These are phyloP conservation scores for Lepus townsendii DNA, from an alignment of 2,797 vertebrate species.

Conservation along the genomic window DNA sequence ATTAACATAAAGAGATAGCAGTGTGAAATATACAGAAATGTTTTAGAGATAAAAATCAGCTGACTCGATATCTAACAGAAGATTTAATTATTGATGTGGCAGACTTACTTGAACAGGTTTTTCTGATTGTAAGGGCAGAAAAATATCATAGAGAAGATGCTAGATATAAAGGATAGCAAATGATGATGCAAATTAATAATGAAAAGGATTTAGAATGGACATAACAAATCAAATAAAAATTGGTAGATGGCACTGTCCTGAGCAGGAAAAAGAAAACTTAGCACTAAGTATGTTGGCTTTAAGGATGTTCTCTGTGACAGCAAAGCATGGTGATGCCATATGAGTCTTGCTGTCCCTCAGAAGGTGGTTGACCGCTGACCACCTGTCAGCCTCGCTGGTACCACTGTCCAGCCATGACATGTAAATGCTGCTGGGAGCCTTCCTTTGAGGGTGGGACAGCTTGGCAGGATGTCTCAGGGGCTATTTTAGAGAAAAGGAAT, in stretches of 20 bases:
- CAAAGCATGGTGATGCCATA: neutral
- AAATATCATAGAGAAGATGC: neutral
- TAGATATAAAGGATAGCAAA: neutral
- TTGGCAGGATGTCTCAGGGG: no score
- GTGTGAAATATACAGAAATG: neutral
- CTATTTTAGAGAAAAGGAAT: no score
- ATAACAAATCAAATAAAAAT: slow-evolving; percentile 46
- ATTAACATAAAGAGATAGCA: neutral
- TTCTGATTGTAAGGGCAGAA: neutral
- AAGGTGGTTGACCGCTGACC: no score
- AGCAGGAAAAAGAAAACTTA: neutral
- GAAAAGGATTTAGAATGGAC: neutral
- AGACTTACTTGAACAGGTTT: neutral
- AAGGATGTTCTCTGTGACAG: neutral
- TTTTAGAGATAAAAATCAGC: neutral
- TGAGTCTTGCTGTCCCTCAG: no score
- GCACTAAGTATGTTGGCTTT: neutral
- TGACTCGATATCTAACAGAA: neutral
- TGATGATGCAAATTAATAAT: neutral
- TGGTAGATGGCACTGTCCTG: neutral
- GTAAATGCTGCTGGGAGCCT: no score
- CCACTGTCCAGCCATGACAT: no score
- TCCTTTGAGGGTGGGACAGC: no score
- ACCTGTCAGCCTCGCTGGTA: no score
- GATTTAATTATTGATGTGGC: neutral